Evolutionary conservation across 2,797 vertebrate species (phyloP), one percentile per base, ranked within the genome.

Genomic region (Lagorchestes hirsutus): DNA sequence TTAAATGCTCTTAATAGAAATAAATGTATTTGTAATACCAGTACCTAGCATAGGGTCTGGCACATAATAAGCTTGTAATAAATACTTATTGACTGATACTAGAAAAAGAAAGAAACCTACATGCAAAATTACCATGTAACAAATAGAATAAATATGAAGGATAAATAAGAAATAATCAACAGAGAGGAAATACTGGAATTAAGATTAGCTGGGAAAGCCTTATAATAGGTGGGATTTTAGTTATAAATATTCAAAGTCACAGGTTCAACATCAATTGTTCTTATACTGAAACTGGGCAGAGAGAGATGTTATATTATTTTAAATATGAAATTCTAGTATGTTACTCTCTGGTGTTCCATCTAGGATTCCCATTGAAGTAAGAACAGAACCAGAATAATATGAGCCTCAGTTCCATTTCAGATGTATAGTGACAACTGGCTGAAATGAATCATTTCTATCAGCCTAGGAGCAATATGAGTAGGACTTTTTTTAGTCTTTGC

Each of bases 381-480:
- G 74, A 12, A 87, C 8, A 87, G 40, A 50, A 87, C 24, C 74
- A 50, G 10, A 87, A 50, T 87, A 50, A 87, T 8, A 9, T 50
- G 9, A 34, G 40, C 40, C 24, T 50, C 22, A 50, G 24, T 87
- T 87, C 74, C 74, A 11, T 87, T 87, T 87, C 74, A 87, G 40
- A 50, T 10, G 74, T 82, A 82, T 94, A 96, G 0, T 95, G 67
- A 94, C 52, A 90, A 95, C 93, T 28, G 90, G 58, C 93, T 97
- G 97, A 96, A 98, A 97, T 91, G 93, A 95, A 95, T 96, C 94
- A 95, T 59, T 96, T 95, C 92, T 4, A 82, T 90, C 97, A 95
- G 91, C 90, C 93, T 97, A 96, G 95, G 93, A 67, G 96, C 74
- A 4, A 52, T 93, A 62, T 95, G 92, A 97, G 55, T 91, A 96